A percentile compares a stretch with the other conserved stretches of the same genome.
phyloP scores from a whole-genome alignment of 2,888 invertebrate species.

The Trichopoda pennipes region DNA sequence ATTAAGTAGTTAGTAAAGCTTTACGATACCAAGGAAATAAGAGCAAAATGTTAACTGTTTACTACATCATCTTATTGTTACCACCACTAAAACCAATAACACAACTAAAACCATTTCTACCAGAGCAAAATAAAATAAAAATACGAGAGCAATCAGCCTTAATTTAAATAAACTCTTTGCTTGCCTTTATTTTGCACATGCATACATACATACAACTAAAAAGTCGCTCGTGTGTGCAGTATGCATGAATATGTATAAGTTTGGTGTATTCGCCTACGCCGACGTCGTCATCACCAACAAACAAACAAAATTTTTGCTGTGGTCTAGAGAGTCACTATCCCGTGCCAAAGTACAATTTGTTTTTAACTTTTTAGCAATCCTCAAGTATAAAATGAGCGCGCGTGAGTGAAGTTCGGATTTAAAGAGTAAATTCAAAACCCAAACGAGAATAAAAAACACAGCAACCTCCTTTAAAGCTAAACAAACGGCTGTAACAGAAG shows the following conservation, averaged over 20 bases:
- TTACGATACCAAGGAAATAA: constrained; percentile 69
- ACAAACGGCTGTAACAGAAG: constrained; percentile 44
- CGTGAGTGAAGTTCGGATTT: constrained; percentile 55
- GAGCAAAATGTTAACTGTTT: constrained; percentile 70
- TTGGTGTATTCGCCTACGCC: constrained; percentile 59
- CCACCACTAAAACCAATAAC: constrained; percentile 54
- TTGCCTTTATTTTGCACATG: constrained; percentile 42
- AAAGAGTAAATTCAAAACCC: constrained; percentile 65
- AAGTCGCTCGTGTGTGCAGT: neutral
- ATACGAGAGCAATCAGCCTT: constrained; percentile 52
- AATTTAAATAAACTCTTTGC: constrained; percentile 58
- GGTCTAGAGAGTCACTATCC: constrained; percentile 42
- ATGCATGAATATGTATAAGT: neutral
- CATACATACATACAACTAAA: neutral
- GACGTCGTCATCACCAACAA: constrained; percentile 32
- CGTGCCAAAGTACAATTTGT: constrained; percentile 57
- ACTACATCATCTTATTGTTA: constrained; percentile 60
- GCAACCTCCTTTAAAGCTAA: constrained; percentile 61
- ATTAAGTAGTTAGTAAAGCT: constrained; percentile 71
- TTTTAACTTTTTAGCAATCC: constrained; percentile 47
- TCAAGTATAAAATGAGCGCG: constrained; percentile 62
- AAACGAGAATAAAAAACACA: constrained; percentile 46
- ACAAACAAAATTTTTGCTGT: constrained; percentile 35
- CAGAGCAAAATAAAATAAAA: constrained; percentile 9
- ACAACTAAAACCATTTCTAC: constrained; percentile 16